These are phyloP conservation scores for Bos javanicus DNA, from an alignment of 2,113 vertebrate species.

Conservation along the genomic window DNA sequence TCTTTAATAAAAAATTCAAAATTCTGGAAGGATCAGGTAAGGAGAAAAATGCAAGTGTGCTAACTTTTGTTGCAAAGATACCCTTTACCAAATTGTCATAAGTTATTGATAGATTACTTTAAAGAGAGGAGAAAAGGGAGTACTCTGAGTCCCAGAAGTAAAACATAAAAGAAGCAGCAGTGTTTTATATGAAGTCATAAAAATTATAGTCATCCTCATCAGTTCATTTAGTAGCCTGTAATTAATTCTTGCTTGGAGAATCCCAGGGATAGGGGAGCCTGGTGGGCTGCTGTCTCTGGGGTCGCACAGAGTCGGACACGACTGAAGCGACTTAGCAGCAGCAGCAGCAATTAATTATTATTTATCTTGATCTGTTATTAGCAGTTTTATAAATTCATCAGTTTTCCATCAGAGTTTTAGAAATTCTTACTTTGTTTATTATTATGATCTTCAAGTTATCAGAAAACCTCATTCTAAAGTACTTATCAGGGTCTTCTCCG, in stretches of 20 bases:
- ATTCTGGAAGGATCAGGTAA: not conserved
- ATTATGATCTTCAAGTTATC: not conserved
- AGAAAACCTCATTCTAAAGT: not conserved
- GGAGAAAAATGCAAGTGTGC: not conserved
- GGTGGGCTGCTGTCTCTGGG: too few species aligned
- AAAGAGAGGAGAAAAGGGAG: not conserved
- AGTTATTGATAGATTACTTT: not conserved
- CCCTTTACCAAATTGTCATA: not conserved
- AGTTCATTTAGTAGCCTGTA: not conserved
- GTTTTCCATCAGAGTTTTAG: not conserved
- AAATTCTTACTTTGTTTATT: not conserved
- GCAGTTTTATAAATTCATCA: not conserved
- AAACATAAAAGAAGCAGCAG: not conserved
- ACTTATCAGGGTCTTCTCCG: not conserved
- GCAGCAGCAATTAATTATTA: not conserved
- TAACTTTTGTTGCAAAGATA: not conserved
- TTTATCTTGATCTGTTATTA: not conserved
- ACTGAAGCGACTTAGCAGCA: too few species aligned
- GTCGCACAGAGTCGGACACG: too few species aligned
- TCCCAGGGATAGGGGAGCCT: too few species aligned
- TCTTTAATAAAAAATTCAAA: not conserved
- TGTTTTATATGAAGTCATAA: not conserved
- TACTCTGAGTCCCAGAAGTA: not conserved
- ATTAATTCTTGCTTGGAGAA: not conserved
- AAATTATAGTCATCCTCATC: not conserved